Evolutionary conservation across 2,797 vertebrate genomes (phyloP).

Genomic region (Triplophysa bombifrons): DNA sequence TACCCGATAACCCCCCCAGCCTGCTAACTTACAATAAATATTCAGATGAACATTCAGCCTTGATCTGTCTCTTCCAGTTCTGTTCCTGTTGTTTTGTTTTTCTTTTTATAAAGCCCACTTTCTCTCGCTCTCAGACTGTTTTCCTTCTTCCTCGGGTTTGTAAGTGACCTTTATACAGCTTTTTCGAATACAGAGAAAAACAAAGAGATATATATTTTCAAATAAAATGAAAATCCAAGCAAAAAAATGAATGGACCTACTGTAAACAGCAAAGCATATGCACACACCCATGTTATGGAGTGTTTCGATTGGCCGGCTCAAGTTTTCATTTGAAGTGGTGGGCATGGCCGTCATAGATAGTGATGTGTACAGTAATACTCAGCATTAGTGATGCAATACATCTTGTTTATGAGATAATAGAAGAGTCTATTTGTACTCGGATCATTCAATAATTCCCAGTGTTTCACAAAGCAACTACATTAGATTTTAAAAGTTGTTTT

Average conservation of each 20-base stretch:
- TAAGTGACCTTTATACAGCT: conserved; percentile 82
- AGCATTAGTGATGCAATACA: conserved; percentile 73
- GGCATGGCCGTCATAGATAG: conserved; percentile 12
- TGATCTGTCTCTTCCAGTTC: neutral
- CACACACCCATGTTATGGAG: conserved; percentile 5
- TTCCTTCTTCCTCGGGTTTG: conserved; percentile 53
- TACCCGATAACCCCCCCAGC: neutral
- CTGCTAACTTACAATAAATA: neutral
- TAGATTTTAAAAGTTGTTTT: conserved; percentile 50
- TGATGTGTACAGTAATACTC: conserved; percentile 69
- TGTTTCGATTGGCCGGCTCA: conserved; percentile 24
- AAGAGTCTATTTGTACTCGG: conserved; percentile 37
- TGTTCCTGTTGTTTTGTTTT: neutral
- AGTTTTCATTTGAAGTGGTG: neutral
- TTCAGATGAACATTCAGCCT: neutral
- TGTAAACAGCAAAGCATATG: conserved; percentile 24
- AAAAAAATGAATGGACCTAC: conserved; percentile 49
- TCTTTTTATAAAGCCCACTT: conserved; percentile 7
- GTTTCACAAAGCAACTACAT: conserved; percentile 45
- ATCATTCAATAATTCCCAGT: conserved; percentile 1
- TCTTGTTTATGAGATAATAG: conserved; percentile 29
- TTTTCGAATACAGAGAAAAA: conserved; percentile 70
- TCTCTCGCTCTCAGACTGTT: conserved; percentile 25
- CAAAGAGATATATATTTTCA: conserved; percentile 83
- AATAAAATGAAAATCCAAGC: conserved; percentile 71